Evolutionary conservation across 2,797 vertebrate species (phyloP).

Genomic region (Thaleichthys pacificus): DNA sequence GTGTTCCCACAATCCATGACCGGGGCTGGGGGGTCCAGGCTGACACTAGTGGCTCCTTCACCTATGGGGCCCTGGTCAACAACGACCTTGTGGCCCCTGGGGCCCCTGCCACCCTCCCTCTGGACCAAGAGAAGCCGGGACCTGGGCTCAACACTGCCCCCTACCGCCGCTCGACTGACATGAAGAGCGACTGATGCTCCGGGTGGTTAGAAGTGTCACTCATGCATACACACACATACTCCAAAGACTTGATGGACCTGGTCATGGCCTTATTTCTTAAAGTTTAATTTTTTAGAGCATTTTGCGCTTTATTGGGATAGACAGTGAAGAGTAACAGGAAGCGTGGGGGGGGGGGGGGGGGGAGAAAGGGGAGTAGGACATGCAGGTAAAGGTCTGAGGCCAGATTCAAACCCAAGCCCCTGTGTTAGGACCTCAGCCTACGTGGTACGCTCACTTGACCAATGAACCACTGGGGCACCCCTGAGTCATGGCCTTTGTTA

Average conservation of each 20-base stretch:
- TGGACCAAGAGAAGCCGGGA: slow-evolving; percentile 72
- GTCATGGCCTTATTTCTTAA: neutral
- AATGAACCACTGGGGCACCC: no score
- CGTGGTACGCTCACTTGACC: no score
- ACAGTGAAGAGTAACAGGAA: no score
- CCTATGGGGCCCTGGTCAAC: slow-evolving; percentile 91
- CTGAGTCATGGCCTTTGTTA: no score
- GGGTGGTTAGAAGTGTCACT: neutral
- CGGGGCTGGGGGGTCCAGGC: slow-evolving; percentile 84
- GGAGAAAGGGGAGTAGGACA: no score
- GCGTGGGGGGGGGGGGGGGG: no score
- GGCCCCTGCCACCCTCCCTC: slow-evolving; percentile 74
- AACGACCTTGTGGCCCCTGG: slow-evolving; percentile 74
- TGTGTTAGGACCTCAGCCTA: no score
- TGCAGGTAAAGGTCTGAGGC: no score
- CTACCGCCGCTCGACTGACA: slow-evolving; percentile 66
- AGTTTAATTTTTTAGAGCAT: no score
- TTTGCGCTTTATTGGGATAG: no score
- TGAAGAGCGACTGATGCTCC: slow-evolving; percentile 80
- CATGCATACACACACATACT: neutral
- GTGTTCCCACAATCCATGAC: slow-evolving; percentile 88
- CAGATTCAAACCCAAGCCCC: no score
- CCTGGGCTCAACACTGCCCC: slow-evolving; percentile 34
- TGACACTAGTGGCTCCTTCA: slow-evolving; percentile 88
- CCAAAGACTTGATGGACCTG: neutral